Evolutionary conservation across 2,888 invertebrate species (phyloP).

Genomic region (Pantelozetes paolii): DNA sequence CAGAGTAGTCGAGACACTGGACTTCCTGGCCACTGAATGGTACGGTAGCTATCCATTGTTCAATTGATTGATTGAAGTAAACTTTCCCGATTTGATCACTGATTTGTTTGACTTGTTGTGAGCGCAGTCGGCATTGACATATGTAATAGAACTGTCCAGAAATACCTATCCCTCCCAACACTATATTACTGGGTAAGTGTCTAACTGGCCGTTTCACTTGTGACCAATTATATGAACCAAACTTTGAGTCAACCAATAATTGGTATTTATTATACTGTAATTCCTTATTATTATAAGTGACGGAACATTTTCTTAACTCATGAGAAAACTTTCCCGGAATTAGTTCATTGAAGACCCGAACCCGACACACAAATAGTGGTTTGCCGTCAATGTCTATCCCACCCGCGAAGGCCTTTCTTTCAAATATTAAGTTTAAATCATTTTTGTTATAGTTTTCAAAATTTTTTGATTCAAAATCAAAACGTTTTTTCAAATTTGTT

Average conservation of each 20-base stretch:
- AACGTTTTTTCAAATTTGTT: neutral
- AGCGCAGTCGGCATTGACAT: conserved; percentile 26
- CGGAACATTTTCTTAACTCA: conserved; percentile 25
- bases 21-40: conserved; percentile 40
- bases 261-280: conserved; percentile 30
- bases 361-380: conserved; percentile 33
- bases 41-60: conserved; percentile 40
- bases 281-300: conserved; percentile 31
- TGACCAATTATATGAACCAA: conserved; percentile 31
- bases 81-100: conserved; percentile 42
- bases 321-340: conserved; percentile 40
- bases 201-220: conserved; percentile 21
- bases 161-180: conserved; percentile 11
- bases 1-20: conserved; percentile 40
- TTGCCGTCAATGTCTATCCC: conserved; percentile 38
- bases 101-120: neutral
- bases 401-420: conserved; percentile 19
- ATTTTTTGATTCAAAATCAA: neutral
- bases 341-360: conserved; percentile 6
- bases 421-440: neutral
- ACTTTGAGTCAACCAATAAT: conserved; percentile 7
- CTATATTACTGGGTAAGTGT: conserved; percentile 23
- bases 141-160: conserved; percentile 29
- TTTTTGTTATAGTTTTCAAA: neutral
- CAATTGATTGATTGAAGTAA: conserved; percentile 23